phyloP scores from a whole-genome alignment of 2,888 invertebrate species.

The Melieria omissa region DNA sequence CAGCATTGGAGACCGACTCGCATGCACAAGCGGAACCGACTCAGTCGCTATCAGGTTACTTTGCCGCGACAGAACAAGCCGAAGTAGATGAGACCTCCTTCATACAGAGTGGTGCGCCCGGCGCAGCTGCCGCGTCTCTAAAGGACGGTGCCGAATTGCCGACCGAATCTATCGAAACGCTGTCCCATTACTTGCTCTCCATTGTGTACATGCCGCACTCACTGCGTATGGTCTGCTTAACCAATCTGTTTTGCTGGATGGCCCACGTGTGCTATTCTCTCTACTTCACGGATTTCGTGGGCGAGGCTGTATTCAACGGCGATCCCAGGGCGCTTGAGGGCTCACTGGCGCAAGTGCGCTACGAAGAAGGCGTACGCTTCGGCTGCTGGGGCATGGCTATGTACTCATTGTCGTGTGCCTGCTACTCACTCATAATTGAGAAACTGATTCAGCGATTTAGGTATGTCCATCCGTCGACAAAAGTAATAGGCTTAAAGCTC shows the following conservation, averaged over 20 bases:
- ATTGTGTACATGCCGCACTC: conserved; percentile 93
- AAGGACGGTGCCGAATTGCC: conserved; percentile 7
- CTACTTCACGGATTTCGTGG: conserved; percentile 93
- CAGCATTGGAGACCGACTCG: conserved; percentile 9
- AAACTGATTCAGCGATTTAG: conserved; percentile 80
- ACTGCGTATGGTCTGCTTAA: conserved; percentile 85
- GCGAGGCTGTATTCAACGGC: conserved; percentile 64
- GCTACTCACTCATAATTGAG: conserved; percentile 91
- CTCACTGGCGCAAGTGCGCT: conserved; percentile 73
- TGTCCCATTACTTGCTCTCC: conserved; percentile 85
- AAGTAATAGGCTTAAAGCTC: background rate
- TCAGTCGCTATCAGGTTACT: conserved; percentile 43
- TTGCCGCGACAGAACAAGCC: conserved; percentile 16
- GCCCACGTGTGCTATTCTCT: conserved; percentile 96
- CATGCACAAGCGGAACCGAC: conserved; percentile 13
- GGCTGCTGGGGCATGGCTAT: conserved; percentile 98
- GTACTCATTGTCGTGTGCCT: conserved; percentile 93
- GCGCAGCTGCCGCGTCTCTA: conserved; percentile 15
- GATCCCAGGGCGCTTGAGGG: conserved; percentile 77
- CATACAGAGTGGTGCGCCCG: conserved; percentile 36
- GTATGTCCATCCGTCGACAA: conserved; percentile 64
- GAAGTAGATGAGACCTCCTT: conserved; percentile 39
- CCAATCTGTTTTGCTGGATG: conserved; percentile 98
- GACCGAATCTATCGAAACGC: conserved; percentile 64
- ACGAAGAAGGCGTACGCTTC: conserved; percentile 92